Evolutionary conservation across 2,113 vertebrate genomes (phyloP).

Genomic region (Sinocyclocheilus grahami): DNA sequence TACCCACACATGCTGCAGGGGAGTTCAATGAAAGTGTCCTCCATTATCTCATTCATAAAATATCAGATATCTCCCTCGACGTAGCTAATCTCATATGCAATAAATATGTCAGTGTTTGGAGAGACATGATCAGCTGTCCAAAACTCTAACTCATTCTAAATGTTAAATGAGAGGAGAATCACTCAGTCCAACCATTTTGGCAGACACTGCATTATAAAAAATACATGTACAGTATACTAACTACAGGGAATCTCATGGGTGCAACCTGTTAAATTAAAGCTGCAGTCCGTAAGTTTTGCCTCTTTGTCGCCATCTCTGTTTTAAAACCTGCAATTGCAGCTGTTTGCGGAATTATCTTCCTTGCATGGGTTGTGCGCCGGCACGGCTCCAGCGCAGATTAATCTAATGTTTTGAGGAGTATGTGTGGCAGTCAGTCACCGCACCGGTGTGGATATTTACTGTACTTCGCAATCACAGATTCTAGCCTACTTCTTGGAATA

Average conservation of each 20-base stretch:
- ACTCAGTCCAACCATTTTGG: not conserved
- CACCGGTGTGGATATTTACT: no score
- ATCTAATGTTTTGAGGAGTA: no score
- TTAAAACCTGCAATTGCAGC: no score
- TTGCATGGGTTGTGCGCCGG: no score
- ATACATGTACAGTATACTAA: not conserved
- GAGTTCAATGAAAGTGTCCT: conserved; percentile 20
- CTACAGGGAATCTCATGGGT: not conserved
- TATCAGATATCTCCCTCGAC: not conserved
- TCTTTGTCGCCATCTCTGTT: no score
- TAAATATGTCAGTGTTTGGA: conserved; percentile 8
- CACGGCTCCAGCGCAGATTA: no score
- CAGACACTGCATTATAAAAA: not conserved
- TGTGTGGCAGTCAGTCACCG: no score
- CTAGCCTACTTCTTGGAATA: no score
- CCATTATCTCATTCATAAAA: conserved; percentile 39
- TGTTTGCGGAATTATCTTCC: no score
- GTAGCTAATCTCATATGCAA: not conserved
- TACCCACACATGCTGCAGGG: conserved; percentile 14
- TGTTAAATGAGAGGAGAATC: not conserved
- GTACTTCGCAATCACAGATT: no score
- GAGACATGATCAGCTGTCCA: not conserved
- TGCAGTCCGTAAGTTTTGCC: no score
- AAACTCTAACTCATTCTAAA: conserved; percentile 15
- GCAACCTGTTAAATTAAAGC: not conserved